Evolutionary conservation across 64 coral and sea anemone genomes (phyloP), one percentile per base, ranked within the genome.

Genomic region (Pachyseris speciosa): DNA sequence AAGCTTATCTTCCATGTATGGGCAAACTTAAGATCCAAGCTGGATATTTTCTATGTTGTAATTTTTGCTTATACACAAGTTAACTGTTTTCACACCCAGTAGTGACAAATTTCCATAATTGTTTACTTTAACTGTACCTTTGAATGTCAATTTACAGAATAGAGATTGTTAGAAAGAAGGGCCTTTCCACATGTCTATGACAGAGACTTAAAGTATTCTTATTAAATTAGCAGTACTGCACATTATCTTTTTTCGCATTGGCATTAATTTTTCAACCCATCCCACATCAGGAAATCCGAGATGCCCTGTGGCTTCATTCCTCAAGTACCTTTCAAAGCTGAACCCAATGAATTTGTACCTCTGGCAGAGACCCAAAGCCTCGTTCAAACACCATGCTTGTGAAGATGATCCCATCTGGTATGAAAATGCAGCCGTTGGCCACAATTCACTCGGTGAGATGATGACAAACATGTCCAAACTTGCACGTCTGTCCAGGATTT

Each of bases 391-490:
- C 28, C 75, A 89, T 36, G 84, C 86, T 34, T 70, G 86, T n/a
- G 44, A 83, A 31, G 94, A 96, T 47, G 89, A 88, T 6, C 77
- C 77, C 1, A 69, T 96, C 29, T 96, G 94, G 94, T 96, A 93
- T 79, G 94, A 96, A 13, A 92, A 86, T 83, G 87, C 91, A 8
- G 71, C 94, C 32, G 85, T 96, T 39, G 94, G 94, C 16, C 94
- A 96, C 69, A 96, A 96, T 34, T 93, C 94, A 10, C 37, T 96
- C 15, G 94, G 94, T 9, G 88, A 96, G 41, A 96, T 96, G 94
- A 96, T 96, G 94, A 91, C 87, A 0, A 84, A 77, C 22, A 92
- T 96, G 86, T 96, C 94, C 20, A 92, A 92, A 24, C 84, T 86
- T 53, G 94, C 94, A 19, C 87, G 83, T 51, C 71, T 96, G 11